A percentile compares a stretch with the other conserved stretches of the same genome.
These are phyloP conservation scores for Drosophila hydei DNA, from an alignment of 1,140 invertebrate species.

Conservation along the genomic window DNA sequence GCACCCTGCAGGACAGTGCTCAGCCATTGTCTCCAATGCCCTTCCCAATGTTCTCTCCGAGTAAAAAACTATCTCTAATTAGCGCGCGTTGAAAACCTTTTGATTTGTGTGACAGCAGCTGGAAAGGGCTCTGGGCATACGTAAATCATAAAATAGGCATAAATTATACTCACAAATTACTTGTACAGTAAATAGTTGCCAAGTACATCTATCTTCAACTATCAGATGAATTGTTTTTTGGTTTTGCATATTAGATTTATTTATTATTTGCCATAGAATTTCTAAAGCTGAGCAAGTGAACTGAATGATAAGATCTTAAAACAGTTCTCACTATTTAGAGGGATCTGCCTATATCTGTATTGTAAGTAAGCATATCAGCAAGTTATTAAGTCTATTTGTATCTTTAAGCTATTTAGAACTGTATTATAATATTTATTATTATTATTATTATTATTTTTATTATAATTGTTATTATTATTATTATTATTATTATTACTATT, in stretches of 20 bases:
- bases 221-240: not conserved
- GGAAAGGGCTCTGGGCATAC: not conserved
- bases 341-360: too few relatives aligned
- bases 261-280: not conserved
- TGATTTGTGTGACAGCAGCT: slow-evolving; percentile 58
- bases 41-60: too few relatives aligned
- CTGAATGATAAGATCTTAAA: too few relatives aligned
- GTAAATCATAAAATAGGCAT: slow-evolving; percentile 1
- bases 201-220: not conserved
- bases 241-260: not conserved
- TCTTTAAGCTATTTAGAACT: too few relatives aligned
- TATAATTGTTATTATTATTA: too few relatives aligned
- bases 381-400: too few relatives aligned
- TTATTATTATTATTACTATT: too few relatives aligned
- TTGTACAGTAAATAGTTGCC: not conserved
- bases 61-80: slow-evolving; percentile 12
- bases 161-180: not conserved
- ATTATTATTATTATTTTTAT: too few relatives aligned
- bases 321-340: too few relatives aligned
- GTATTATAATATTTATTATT: too few relatives aligned
- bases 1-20: slow-evolving; percentile 27
- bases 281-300: too few relatives aligned
- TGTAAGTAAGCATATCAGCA: too few relatives aligned
- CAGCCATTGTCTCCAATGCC: slow-evolving; percentile 18
- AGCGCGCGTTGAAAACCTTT: slow-evolving; percentile 18